phyloP scores from a whole-genome alignment of 1,140 invertebrate genomes.

The Hylaeus volcanicus region DNA sequence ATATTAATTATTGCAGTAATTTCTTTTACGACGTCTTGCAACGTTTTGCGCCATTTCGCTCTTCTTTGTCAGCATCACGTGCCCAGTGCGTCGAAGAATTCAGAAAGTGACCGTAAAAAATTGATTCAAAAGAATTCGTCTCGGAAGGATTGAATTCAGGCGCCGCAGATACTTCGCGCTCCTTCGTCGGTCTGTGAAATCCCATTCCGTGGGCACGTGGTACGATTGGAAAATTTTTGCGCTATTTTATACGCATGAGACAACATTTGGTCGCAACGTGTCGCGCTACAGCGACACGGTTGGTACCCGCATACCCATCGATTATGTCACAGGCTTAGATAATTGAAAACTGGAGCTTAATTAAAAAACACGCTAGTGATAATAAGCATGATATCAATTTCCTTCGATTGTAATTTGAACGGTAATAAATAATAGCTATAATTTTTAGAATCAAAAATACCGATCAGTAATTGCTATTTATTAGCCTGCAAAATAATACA shows the following conservation, averaged over 20 bases:
- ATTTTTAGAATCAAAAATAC: background rate
- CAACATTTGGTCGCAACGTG: constrained; percentile 53
- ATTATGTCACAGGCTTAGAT: background rate
- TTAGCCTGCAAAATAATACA: background rate
- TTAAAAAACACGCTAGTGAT: background rate
- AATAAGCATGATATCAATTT: background rate
- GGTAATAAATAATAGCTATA: background rate
- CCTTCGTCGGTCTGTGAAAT: constrained; percentile 6
- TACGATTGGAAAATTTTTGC: constrained; percentile 38
- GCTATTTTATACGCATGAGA: constrained; percentile 2
- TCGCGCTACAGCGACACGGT: constrained; percentile 15
- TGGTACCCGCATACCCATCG: background rate
- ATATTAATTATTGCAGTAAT: background rate
- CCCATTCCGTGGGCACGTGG: background rate
- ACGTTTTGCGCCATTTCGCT: too few species aligned
- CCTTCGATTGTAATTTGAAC: too few species aligned
- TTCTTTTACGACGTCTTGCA: too few species aligned
- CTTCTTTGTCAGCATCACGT: background rate
- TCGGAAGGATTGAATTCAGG: background rate
- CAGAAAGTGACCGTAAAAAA: background rate
- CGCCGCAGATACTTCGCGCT: background rate
- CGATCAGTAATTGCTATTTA: too few species aligned
- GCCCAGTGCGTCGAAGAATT: background rate
- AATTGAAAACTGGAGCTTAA: too few species aligned
- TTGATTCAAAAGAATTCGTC: background rate